Evolutionary conservation across 2,797 vertebrate species (phyloP).

Genomic region (Serranus cabrilla): DNA sequence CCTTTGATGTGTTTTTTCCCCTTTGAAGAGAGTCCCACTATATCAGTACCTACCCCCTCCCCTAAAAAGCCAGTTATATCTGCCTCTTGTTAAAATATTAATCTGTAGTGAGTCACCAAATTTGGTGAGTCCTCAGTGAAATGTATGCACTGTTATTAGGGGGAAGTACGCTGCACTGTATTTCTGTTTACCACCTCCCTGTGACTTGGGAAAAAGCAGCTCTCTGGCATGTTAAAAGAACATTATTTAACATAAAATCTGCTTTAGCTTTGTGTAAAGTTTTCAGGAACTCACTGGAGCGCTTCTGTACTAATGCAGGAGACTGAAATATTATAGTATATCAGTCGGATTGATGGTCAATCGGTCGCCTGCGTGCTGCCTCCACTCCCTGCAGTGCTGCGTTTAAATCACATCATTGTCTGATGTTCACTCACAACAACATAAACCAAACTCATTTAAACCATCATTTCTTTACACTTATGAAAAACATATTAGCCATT

Average conservation of each 20-base stretch:
- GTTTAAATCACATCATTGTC: constrained; percentile 33
- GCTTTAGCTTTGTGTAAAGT: constrained; percentile 28
- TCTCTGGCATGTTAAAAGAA: constrained; percentile 48
- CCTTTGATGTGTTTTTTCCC: constrained; percentile 81
- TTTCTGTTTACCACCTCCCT: constrained; percentile 49
- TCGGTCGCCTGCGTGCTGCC: not conserved
- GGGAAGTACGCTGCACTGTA: constrained; percentile 16
- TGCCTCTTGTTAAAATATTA: constrained; percentile 86
- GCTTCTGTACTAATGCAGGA: constrained; percentile 37
- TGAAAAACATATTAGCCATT: not conserved
- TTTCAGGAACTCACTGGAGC: constrained; percentile 30
- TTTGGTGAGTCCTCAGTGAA: constrained; percentile 56
- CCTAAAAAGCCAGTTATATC: constrained; percentile 81
- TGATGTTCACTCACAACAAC: constrained; percentile 4
- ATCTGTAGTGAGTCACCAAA: constrained; percentile 84
- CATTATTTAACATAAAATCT: constrained; percentile 49
- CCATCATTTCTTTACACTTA: not conserved
- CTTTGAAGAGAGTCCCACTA: constrained; percentile 78
- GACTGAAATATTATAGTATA: constrained; percentile 23
- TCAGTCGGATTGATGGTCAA: constrained; percentile 36
- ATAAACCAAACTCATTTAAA: constrained; percentile 1
- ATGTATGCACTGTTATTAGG: constrained; percentile 33
- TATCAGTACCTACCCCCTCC: constrained; percentile 18
- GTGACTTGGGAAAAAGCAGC: constrained; percentile 31
- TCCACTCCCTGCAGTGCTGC: not conserved